A percentile compares a stretch with the other conserved stretches of the same genome.
Conservation (phyloP, 1,140 invertebrate genomes). For the Chlorops oryzae region DNA sequence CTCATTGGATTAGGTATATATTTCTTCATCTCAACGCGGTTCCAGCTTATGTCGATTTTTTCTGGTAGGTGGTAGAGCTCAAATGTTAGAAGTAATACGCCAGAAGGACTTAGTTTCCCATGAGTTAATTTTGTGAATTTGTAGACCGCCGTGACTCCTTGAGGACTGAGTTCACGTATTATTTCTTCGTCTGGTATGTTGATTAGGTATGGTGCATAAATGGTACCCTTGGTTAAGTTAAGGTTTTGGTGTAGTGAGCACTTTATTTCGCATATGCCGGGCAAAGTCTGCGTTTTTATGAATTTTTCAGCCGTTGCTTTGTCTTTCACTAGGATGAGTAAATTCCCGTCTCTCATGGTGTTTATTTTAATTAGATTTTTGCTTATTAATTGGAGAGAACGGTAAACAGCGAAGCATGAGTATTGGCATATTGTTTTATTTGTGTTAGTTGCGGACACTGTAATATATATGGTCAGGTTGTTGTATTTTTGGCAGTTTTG, state of each 20-base stretch:
- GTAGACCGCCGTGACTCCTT: background rate
- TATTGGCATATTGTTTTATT: background rate
- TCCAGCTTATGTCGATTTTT: background rate
- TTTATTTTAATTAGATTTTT: background rate
- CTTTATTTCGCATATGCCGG: background rate
- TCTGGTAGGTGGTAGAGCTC: slow-evolving; percentile 1
- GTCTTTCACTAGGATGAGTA: background rate
- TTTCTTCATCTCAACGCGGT: background rate
- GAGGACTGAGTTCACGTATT: background rate
- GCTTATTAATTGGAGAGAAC: background rate
- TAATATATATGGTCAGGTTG: background rate
- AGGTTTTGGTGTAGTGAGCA: background rate
- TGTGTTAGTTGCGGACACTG: background rate
- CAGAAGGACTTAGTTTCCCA: background rate
- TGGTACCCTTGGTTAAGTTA: slow-evolving; percentile 4
- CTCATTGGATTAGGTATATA: background rate
- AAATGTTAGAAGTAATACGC: slow-evolving; percentile 1
- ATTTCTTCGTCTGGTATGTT: slow-evolving; percentile 4
- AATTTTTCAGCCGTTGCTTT: background rate
- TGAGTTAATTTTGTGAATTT: background rate
- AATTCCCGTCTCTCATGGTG: background rate
- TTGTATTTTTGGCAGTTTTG: background rate
- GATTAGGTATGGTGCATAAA: slow-evolving; percentile 1
- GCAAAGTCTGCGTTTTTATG: background rate
- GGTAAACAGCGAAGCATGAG: slow-evolving; percentile 1